Base-by-base conservation (phyloP, 2,797 vertebrate genomes). In the Uromys caudimaculatus region DNA sequence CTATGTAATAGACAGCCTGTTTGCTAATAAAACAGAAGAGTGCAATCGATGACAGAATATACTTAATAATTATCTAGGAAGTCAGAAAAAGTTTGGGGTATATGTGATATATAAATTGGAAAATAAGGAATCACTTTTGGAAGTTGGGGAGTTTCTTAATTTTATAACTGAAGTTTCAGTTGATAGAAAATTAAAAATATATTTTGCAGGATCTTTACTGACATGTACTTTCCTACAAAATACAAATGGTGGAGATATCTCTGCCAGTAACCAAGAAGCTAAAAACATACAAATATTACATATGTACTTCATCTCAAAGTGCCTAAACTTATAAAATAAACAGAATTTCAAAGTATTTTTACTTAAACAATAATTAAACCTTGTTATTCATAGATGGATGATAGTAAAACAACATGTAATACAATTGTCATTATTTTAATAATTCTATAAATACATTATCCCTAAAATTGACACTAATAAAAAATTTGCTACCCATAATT, bases 121-220 rank as follows among this genome's bases (percentile, higher is more conserved):
- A 86, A 71, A 54, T 27, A 21, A 54, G 14, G 2, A 54, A 27
- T 71, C 67, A 50, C 8, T 56, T 64, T 23, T 71, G 5, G 50
- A 87, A 50, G 11, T 23, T 6, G 0, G 1, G 19, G 41, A 23
- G 10, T 4, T 23, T 84, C 44, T 87, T 85, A 89, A 75, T 69
- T 76, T 83, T 50, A 64, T 93, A 89, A 87, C 38, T 85, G 6
- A 19, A 29, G 3, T 62, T 4, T 58, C 29, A 94, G 60, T 23
- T 86, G 62, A 94, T 78, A 89, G 8, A 83, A 54, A n/a, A 89
- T 94, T 86, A 5, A 75, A 95, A 92, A 44, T 77, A 83, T 0
- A 38, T 54, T 87, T 91, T 76, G 0, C 50, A 76, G 27, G 67
- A 24, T 85, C 35, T 87, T 76, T 32, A 75, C 19, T 56, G 27